Evolutionary conservation across 2,888 invertebrate species (phyloP).

Genomic region (Zaprionus lineosus): DNA sequence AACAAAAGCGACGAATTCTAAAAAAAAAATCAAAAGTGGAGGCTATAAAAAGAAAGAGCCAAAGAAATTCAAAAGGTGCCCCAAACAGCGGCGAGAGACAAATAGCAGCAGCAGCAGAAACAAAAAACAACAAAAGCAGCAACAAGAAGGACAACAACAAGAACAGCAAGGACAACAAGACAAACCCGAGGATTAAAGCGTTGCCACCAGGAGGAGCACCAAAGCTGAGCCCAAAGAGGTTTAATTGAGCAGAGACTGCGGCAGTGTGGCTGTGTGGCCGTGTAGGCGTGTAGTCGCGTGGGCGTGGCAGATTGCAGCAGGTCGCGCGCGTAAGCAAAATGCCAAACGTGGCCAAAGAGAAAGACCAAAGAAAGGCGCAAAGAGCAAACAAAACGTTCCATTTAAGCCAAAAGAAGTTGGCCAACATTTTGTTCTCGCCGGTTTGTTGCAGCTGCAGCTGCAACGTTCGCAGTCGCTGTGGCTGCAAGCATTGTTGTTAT

Average conservation of each 20-base stretch:
- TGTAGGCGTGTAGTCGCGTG: conserved; percentile 4
- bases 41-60: conserved; percentile 14
- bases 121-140: conserved; percentile 21
- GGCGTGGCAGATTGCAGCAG: conserved; percentile 35
- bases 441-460: conserved; percentile 19
- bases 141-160: conserved; percentile 30
- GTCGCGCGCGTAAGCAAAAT: conserved; percentile 60
- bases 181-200: conserved; percentile 56
- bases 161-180: conserved; percentile 24
- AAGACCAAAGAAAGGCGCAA: conserved; percentile 31
- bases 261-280: conserved; percentile 4
- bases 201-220: conserved; percentile 19
- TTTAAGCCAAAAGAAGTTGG: conserved; percentile 50
- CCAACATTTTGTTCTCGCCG: conserved; percentile 36
- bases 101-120: conserved; percentile 32
- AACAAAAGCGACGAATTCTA: conserved; percentile 37
- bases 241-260: conserved; percentile 63
- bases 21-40: conserved; percentile 17
- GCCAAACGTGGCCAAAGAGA: conserved; percentile 32
- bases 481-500: conserved; percentile 16
- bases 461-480: conserved; percentile 1
- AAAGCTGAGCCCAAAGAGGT: conserved; percentile 37
- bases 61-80: too few relatives aligned
- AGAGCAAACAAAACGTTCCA: conserved; percentile 51
- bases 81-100: conserved; percentile 16